Evolutionary conservation across 2,888 invertebrate species (phyloP), one percentile per base, ranked within the genome.

Genomic region (Mesoligia furuncula): DNA sequence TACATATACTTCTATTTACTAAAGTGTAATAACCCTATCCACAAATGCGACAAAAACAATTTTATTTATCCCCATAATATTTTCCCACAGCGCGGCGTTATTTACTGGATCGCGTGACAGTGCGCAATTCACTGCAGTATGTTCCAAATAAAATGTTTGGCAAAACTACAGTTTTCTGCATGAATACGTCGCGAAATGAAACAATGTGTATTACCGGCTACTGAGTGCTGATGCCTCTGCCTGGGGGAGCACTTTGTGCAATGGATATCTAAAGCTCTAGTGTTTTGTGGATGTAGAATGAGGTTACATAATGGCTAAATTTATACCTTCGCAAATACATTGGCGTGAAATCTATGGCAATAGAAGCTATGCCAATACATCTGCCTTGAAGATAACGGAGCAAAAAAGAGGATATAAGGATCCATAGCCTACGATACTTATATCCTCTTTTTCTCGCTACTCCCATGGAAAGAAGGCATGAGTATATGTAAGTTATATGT

Each of bases 71-170:
- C 20, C 17, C 27, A 59, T 45, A 48, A 59, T 27, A 70, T 67
- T 84, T 71, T 66, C 39, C 31, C 20, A 45, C 61, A 65, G 13
- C 39, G 0, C 61, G 62, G 13, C 39, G 0, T 65, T 68, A 68
- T 67, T 71, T 72, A 48, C 48, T 8, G 36, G 36, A 42, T 86
- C 64, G 82, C 86, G 84, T 86, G 86, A 57, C 68, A 57, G 64
- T 20, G n/a, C 39, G 11, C 65, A 79, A 77, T 85, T 72, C 51
- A 77, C 54, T 64, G 70, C 77, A 75, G 66, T 79, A 15, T 81
- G 71, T 81, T 69, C 11, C n/a, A 59, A 79, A 81, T 74, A 73
- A 75, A 86, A 81, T 81, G 61, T 75, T 78, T 78, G 76, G 39
- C 73, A 70, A 80, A 75, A 71, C 59, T 79, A 66, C 45, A 27